phyloP scores from a whole-genome alignment of 1,140 invertebrate genomes.

The Drosophila sp. region DNA sequence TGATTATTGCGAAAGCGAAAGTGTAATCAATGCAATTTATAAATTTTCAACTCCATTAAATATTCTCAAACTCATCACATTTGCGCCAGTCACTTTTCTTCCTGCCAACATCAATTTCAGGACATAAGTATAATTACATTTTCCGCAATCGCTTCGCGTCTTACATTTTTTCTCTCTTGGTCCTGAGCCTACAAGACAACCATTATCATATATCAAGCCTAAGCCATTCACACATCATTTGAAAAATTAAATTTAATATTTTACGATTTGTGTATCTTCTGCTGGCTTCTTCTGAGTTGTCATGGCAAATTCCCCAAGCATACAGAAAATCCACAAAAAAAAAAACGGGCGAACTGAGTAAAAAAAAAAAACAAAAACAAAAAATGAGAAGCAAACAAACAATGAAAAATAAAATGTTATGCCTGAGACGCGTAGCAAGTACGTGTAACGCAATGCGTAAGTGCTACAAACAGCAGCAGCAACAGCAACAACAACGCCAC shows the following conservation, averaged over 20 bases:
- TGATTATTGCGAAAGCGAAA: not conserved
- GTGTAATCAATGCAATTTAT: slow-evolving; percentile 10
- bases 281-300: not conserved
- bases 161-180: slow-evolving; percentile 34
- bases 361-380: slow-evolving; percentile 45
- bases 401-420: slow-evolving; percentile 67
- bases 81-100: not conserved
- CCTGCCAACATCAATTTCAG: slow-evolving; percentile 1
- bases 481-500: slow-evolving; percentile 12
- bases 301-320: slow-evolving; percentile 13
- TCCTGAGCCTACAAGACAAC: slow-evolving; percentile 25
- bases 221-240: slow-evolving; percentile 81
- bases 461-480: slow-evolving; percentile 56
- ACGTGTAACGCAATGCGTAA: slow-evolving; percentile 70
- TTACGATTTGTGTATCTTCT: slow-evolving; percentile 68
- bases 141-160: slow-evolving; percentile 27
- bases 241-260: slow-evolving; percentile 81
- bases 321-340: slow-evolving; percentile 40
- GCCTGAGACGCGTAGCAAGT: slow-evolving; percentile 46
- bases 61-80: slow-evolving; percentile 4
- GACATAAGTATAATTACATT: slow-evolving; percentile 28
- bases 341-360: slow-evolving; percentile 27
- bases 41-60: slow-evolving; percentile 7
- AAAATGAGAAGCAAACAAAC: slow-evolving; percentile 40
- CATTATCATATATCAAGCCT: slow-evolving; percentile 77